Base-by-base conservation (phyloP, 2,888 invertebrate genomes). In the Axea sp. region DNA sequence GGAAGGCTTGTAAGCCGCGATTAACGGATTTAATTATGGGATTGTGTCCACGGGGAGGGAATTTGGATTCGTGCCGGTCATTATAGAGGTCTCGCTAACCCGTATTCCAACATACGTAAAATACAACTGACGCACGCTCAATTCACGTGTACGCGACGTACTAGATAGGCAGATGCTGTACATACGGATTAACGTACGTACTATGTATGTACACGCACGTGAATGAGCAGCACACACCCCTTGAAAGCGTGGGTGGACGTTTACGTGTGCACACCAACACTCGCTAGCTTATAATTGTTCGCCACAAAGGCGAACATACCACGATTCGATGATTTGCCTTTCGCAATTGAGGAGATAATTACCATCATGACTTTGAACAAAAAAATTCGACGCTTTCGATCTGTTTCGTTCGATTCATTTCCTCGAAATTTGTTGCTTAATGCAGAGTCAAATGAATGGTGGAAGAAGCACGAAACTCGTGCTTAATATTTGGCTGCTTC, bases 21-120 rank as follows among this genome's bases (percentile, higher is more conserved):
- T 87, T 86, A 87, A 87, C 86, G 86, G 86, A 87, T 87, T 87
- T 87, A 87, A 87, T 87, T 87, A 87, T 86, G 75, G 78, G 76
- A 79, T 78, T 74, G 78, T 39, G 57, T 45, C 76, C 30, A 45
- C 62, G 53, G 43, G 43, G 62, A 55, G 67, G 77, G 78, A 77
- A 80, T 77, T n/a, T 80, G 83, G 81, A 83, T 84, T 80, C 82
- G 75, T 60, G 77, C 77, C 78, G 83, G 83, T 85, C 84, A 84
- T 84, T 84, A 83, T 78, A 77, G 81, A 80, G 82, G 81, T 81
- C 82, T 80, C 77, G 80, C 79, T 81, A 83, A 83, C 83, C 81
- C 82, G 83, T 82, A 83, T 83, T 76, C 80, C 78, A 76, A 9
- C 47, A 39, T 60, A 72, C 47, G 41, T 49, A 55, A 73, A 60